phyloP scores from a whole-genome alignment of 1,140 invertebrate species.

The Chrysoperla carnea region DNA sequence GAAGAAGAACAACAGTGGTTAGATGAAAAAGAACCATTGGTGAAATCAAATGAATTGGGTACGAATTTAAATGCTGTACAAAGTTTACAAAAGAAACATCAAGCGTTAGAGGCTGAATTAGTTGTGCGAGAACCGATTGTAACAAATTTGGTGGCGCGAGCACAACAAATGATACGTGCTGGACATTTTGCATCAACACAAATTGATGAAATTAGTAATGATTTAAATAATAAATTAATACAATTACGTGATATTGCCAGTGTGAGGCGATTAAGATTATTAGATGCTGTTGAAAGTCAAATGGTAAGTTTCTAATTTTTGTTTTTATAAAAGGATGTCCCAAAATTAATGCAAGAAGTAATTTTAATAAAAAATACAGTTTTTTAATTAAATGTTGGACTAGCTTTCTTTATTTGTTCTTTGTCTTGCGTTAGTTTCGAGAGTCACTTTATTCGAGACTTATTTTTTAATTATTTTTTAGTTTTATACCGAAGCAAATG shows the following conservation, averaged over 20 bases:
- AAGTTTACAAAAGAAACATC: slow-evolving; percentile 91
- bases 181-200: slow-evolving; percentile 63
- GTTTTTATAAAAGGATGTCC: neutral
- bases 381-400: slow-evolving; percentile 4
- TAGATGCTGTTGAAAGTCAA: slow-evolving; percentile 73
- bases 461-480: too few species aligned
- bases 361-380: too few species aligned
- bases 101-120: slow-evolving; percentile 68
- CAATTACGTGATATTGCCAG: slow-evolving; percentile 52
- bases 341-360: too few species aligned
- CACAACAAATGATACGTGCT: slow-evolving; percentile 59
- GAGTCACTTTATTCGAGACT: too few species aligned
- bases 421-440: too few species aligned
- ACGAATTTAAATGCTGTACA: slow-evolving; percentile 79
- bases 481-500: slow-evolving; percentile 73
- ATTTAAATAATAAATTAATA: slow-evolving; percentile 42
- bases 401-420: slow-evolving; percentile 3
- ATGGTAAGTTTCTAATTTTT: slow-evolving; percentile 30
- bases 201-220: slow-evolving; percentile 44
- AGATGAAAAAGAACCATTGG: slow-evolving; percentile 69
- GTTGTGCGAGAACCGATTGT: slow-evolving; percentile 67
- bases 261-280: slow-evolving; percentile 45
- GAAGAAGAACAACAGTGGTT: slow-evolving; percentile 78
- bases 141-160: slow-evolving; percentile 45
- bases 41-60: slow-evolving; percentile 58